These are phyloP conservation scores for Dicrurus megarhynchus DNA, from an alignment of 2,113 vertebrate genomes.

Conservation along the genomic window DNA sequence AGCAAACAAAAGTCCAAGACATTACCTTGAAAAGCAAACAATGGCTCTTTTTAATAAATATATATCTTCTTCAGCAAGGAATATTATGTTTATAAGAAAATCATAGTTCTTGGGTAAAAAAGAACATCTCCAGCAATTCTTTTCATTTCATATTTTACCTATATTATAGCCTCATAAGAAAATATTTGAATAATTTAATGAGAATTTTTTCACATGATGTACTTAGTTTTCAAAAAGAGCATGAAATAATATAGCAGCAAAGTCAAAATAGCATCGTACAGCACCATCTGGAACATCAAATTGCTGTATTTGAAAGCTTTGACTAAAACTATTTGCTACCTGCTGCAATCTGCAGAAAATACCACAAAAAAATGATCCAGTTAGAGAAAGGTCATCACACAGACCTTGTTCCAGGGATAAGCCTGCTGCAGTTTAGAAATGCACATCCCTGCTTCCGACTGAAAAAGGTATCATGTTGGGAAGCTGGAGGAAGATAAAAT, in stretches of 20 bases:
- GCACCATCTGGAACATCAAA: constrained; percentile 5
- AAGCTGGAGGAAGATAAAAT: neutral
- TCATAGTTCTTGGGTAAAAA: neutral
- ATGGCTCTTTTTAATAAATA: neutral
- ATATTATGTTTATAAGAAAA: constrained; percentile 4
- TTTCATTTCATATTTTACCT: neutral
- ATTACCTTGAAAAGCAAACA: constrained; percentile 20
- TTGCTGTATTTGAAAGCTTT: constrained; percentile 20
- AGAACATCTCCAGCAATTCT: neutral
- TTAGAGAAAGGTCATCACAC: neutral
- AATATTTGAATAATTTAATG: constrained; percentile 17
- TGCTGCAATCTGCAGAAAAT: constrained; percentile 32
- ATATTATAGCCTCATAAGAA: neutral
- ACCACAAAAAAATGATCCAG: neutral
- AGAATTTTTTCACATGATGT: neutral
- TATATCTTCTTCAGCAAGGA: neutral
- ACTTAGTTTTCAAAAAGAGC: neutral
- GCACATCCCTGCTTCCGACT: neutral
- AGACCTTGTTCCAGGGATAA: neutral
- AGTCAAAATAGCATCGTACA: neutral
- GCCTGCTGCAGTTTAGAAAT: neutral
- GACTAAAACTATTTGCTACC: constrained; percentile 20
- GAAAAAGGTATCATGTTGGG: neutral
- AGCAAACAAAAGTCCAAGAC: constrained; percentile 29
- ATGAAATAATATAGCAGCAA: neutral